Evolutionary conservation across 2,113 vertebrate genomes (phyloP), one percentile per base, ranked within the genome.

Genomic region (Ancistrus triradiatus): DNA sequence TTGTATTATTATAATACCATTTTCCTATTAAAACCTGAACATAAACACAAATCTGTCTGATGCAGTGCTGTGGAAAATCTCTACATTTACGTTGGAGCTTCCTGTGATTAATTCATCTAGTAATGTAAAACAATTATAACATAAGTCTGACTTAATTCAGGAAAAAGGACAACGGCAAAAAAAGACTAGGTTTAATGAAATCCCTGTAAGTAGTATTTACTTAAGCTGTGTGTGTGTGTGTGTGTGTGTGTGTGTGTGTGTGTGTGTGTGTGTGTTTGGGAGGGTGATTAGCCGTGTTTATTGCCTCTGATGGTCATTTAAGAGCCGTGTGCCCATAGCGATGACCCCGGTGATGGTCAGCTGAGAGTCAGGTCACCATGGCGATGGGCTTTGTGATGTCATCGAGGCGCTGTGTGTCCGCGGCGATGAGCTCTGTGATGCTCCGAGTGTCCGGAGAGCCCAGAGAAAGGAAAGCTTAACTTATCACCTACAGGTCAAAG

Each of bases 391-490:
- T 61, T 53, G 47, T 69, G 65, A 67, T 49, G 44, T 70, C 56
- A 72, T 76, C 73, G 74, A 76, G 77, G 59, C 71, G 66, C 68
- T 1, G 1, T 50, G 72, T 72, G 68, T 79, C 80, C 82, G 78
- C 52, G 81, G 42, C n/a, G 63, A 64, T 77, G 78, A 79, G 78
- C 84, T 73, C 66, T 77, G 77, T 71, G 75, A 73, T 53, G 66
- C 66, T 61, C 62, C 27, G 59, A 53, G 76, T 63, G 58, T 71
- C 46, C 73, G 77, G 78, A 74, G 85, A 88, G 80, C 56, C 50
- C 3, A 38, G 47, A 68, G 52, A 88, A 89, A 82, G 80, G 74
- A 76, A 27, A 83, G 93, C 91, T 96, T 98, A 97, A 97, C 91
- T 93, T 89, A 76, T 91, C 90, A 87, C 90, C 88, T 70, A 2